phyloP scores from a whole-genome alignment of 2,888 invertebrate species.

The Amphipoea lucens region DNA sequence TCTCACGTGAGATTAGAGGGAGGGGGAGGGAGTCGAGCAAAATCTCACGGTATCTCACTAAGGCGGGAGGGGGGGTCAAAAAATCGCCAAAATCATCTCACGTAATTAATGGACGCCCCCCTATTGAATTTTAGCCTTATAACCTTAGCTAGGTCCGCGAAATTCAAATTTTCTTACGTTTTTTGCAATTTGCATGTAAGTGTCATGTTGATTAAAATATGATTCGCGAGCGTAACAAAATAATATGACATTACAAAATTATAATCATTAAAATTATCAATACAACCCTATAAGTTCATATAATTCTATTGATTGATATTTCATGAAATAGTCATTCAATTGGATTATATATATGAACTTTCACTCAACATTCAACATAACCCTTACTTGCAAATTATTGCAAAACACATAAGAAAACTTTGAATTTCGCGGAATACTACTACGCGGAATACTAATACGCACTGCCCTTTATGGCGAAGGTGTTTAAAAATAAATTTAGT shows the following conservation, averaged over 20 bases:
- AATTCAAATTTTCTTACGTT: background rate
- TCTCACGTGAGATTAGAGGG: too few relatives aligned
- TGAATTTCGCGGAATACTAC: background rate
- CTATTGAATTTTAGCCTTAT: background rate
- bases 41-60: too few relatives aligned
- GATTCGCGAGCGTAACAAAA: background rate
- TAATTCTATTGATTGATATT: too few relatives aligned
- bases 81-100: too few relatives aligned
- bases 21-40: too few relatives aligned
- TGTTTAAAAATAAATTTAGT: background rate
- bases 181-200: background rate
- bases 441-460: too few relatives aligned
- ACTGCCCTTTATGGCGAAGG: background rate
- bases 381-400: background rate
- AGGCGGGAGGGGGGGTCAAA: too few relatives aligned
- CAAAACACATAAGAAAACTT: too few relatives aligned
- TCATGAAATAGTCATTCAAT: background rate
- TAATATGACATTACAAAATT: background rate
- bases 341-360: background rate
- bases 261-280: background rate
- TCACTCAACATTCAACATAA: background rate
- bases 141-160: background rate
- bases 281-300: background rate
- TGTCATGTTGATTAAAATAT: background rate
- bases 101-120: too few relatives aligned